Evolutionary conservation across 1,140 invertebrate genomes (phyloP).

Genomic region (Drosophila nigromelanica): DNA sequence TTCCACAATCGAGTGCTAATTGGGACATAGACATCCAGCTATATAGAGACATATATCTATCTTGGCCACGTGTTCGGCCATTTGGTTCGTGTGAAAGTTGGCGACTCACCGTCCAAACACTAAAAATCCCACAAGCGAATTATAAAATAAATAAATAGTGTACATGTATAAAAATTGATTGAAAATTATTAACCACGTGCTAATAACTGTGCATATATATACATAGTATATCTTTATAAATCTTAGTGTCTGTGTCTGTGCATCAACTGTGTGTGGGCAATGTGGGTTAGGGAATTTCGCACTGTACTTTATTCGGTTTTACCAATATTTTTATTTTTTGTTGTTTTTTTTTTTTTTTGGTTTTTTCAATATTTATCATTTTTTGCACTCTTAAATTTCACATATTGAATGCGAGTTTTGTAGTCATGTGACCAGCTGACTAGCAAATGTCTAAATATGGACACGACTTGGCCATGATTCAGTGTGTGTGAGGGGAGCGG

Average conservation of each 20-base stretch:
- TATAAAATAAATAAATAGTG: neutral
- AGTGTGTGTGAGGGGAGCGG: conserved; percentile 15
- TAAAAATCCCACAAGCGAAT: conserved; percentile 1
- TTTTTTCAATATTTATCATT: conserved; percentile 13
- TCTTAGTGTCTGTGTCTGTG: conserved; percentile 20
- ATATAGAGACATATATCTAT: neutral
- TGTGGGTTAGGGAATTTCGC: conserved; percentile 67
- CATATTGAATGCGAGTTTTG: conserved; percentile 24
- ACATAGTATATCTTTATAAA: conserved; percentile 16
- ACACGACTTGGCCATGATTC: conserved; percentile 58
- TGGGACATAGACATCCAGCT: conserved; percentile 34
- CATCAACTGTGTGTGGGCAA: conserved; percentile 60
- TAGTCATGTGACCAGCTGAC: conserved; percentile 74
- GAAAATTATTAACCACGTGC: conserved; percentile 72
- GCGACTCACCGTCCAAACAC: conserved; percentile 8
- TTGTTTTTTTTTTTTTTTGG: conserved; percentile 1
- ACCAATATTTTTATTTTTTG: no score
- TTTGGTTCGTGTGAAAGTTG: conserved; percentile 40
- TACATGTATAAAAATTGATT: conserved; percentile 43
- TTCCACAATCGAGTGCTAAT: conserved; percentile 79
- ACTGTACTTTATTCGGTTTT: conserved; percentile 57
- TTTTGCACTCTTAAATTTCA: conserved; percentile 26
- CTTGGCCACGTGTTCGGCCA: conserved; percentile 21
- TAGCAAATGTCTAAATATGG: conserved; percentile 77
- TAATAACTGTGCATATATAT: conserved; percentile 61